Evolutionary conservation across 2,797 vertebrate species (phyloP).

Genomic region (Xenopus petersii): DNA sequence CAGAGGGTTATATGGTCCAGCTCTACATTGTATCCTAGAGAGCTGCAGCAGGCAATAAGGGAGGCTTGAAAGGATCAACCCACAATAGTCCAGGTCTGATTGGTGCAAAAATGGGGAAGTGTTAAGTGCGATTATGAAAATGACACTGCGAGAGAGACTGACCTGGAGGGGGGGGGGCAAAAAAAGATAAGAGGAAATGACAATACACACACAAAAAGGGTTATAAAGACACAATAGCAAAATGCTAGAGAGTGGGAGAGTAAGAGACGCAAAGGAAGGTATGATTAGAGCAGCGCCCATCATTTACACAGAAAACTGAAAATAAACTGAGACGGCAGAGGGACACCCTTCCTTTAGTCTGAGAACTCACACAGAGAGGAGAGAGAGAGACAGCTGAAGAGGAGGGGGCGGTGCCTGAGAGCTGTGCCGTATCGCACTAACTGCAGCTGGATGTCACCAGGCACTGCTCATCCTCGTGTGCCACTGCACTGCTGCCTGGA

Average conservation of each 20-base stretch:
- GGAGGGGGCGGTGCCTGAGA: conserved; percentile 9
- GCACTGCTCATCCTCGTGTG: background rate
- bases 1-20: no score
- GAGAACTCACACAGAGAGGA: no score
- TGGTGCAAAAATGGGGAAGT: conserved; percentile 27
- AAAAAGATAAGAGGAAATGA: background rate
- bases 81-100: conserved; percentile 24
- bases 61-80: conserved; percentile 32
- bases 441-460: conserved; percentile 8
- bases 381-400: background rate
- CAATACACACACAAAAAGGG: background rate
- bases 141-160: conserved; percentile 12
- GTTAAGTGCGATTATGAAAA: conserved; percentile 12
- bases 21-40: no score
- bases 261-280: background rate
- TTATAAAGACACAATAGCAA: background rate
- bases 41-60: background rate
- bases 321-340: no score
- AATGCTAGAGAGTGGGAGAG: background rate
- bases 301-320: no score
- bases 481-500: background rate
- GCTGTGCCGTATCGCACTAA: conserved; percentile 15
- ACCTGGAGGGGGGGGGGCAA: background rate
- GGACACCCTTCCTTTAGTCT: no score
- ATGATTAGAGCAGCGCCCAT: no score